Evolutionary conservation across 2,888 invertebrate species (phyloP).

Genomic region (Anoncus sp.): DNA sequence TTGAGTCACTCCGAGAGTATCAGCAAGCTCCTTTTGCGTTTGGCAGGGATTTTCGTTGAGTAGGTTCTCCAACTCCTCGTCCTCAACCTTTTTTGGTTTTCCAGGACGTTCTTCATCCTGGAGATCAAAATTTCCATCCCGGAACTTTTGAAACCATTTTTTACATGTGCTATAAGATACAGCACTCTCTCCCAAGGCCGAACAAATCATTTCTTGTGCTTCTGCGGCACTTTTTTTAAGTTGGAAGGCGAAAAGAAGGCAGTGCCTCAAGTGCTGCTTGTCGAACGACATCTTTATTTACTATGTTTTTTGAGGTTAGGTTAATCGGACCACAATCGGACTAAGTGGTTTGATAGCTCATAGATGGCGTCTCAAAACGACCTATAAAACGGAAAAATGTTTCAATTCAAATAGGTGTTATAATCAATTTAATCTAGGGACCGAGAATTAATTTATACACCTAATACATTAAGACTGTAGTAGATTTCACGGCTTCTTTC

Average conservation of each 20-base stretch:
- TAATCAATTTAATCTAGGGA: too few species aligned
- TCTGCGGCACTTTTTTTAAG: slow-evolving; percentile 40
- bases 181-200: slow-evolving; percentile 13
- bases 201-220: slow-evolving; percentile 33
- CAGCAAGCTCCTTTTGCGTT: too few species aligned
- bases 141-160: not conserved
- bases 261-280: not conserved
- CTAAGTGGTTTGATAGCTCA: too few species aligned
- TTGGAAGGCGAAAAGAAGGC: slow-evolving; percentile 31
- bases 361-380: too few species aligned
- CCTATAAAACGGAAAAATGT: too few species aligned
- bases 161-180: not conserved
- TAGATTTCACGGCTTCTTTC: not conserved
- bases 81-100: not conserved
- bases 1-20: too few species aligned
- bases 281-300: not conserved
- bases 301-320: not conserved
- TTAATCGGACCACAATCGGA: too few species aligned
- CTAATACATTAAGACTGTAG: not conserved
- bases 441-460: too few species aligned
- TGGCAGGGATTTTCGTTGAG: not conserved
- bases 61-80: not conserved
- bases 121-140: not conserved
- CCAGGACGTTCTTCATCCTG: not conserved
- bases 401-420: too few species aligned